Base-by-base conservation (phyloP, 2,113 vertebrate genomes). In the Xyrauchen texanus region DNA sequence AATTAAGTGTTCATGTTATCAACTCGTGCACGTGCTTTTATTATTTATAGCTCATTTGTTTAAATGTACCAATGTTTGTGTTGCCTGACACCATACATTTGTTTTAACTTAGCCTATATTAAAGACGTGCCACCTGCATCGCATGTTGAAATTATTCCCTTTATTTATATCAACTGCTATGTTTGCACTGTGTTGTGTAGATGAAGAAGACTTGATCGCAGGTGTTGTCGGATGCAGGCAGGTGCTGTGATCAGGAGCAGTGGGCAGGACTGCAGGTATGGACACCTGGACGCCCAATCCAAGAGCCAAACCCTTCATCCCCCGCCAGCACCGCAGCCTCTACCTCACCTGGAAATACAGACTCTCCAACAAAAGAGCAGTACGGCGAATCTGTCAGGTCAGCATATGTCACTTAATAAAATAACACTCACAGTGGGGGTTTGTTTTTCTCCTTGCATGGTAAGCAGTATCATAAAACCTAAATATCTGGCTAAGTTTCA, bases 331-430 rank as follows among this genome's bases (percentile, higher is more conserved):
- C 60, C 88, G 96, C 78, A 97, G 97, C 89, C 89, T 96, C 87
- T 96, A 96, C 81, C 95, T 96, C 7, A 94, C 95, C 81, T 98
- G 95, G 95, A 98, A 97, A 85, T 99, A 98, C 93, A 95, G 94
- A 78, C 89, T 98, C 49, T 94, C 90, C 87, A 97, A 96, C 87
- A 96, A 96, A 87, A 90, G 98, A 0, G 88, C 93, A 0, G 78
- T 98, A 47, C 90, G 98, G 9, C 91, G 96, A 49, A 86, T 95
- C 68, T 98, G 96, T 62, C 98, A 99, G 95, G 97, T 98, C 83
- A 82, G 82, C 5, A 10, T 4, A 6, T 45, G 15, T 34, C 21
- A 34, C 21, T 34, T 34, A 34, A 15, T 72, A 5, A 44, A 8
- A 8, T 34, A 34, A 34, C 21, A 34, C 21, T 34, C 3, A 34